phyloP scores from a whole-genome alignment of 1,140 invertebrate species.

The Danaus melanippus region DNA sequence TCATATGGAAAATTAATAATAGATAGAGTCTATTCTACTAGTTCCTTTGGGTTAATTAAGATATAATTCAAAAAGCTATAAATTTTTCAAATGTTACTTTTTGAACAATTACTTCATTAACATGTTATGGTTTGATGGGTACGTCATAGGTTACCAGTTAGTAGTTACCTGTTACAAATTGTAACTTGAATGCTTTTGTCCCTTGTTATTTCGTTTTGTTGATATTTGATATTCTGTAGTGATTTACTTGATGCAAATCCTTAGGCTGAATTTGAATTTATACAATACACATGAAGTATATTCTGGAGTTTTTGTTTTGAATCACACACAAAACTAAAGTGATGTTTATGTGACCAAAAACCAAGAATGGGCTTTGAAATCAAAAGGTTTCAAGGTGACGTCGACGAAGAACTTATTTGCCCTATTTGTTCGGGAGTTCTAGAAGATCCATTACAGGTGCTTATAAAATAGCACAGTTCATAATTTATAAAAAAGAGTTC shows the following conservation, averaged over 20 bases:
- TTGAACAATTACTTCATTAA: too few species aligned
- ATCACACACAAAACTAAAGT: constrained; percentile 16
- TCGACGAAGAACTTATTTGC: constrained; percentile 93
- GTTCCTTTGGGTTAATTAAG: too few species aligned
- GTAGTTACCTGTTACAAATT: too few species aligned
- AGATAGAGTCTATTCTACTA: too few species aligned
- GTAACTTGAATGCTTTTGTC: neutral
- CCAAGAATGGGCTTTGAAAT: constrained; percentile 90
- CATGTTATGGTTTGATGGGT: neutral
- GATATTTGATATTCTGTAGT: constrained; percentile 23
- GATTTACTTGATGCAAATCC: constrained; percentile 28
- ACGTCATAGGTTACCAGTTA: too few species aligned
- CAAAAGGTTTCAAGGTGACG: constrained; percentile 89
- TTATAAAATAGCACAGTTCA: neutral
- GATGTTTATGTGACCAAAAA: constrained; percentile 35
- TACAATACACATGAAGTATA: too few species aligned
- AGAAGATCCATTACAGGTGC: constrained; percentile 91
- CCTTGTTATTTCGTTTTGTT: constrained; percentile 9
- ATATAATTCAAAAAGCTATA: too few species aligned
- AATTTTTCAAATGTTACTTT: too few species aligned
- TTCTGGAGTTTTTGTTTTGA: constrained; percentile 3
- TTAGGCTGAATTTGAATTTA: constrained; percentile 15
- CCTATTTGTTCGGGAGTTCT: constrained; percentile 93
- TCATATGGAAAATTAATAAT: too few species aligned
- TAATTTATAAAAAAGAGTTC: too few species aligned